A percentile compares a stretch with the other conserved stretches of the same genome.
Conservation (phyloP, 37 sponge, comb jelly and placozoan species). For the Petrosia ficiformis region DNA sequence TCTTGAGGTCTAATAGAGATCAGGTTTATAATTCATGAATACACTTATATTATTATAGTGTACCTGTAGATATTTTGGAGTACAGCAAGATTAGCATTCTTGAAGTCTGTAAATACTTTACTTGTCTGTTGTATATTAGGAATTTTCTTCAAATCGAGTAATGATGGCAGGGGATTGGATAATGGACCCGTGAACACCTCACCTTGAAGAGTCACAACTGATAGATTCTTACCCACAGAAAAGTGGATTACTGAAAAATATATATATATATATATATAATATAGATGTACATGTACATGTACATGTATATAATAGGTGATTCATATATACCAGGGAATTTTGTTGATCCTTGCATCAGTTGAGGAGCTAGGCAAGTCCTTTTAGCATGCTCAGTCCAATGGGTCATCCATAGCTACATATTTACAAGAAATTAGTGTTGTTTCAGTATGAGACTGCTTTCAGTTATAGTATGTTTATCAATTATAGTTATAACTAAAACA, state of each 20-base stretch:
- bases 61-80: constrained; percentile 52
- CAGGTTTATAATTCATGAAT: not conserved
- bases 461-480: too few species aligned
- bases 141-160: constrained; percentile 20
- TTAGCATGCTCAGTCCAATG: not conserved
- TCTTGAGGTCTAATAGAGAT: constrained; percentile 15
- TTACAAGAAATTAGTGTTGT: too few species aligned
- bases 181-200: constrained; percentile 38
- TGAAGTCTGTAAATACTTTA: constrained; percentile 68
- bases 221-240: constrained; percentile 48
- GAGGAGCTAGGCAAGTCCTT: not conserved
- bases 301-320: not conserved
- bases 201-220: constrained; percentile 58
- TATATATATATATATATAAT: not conserved
- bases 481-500: too few species aligned
- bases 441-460: too few species aligned
- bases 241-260: constrained; percentile 48
- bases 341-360: not conserved
- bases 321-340: not conserved
- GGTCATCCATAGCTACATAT: not conserved
- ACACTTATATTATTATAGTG: not conserved
- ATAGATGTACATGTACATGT: constrained; percentile 1
- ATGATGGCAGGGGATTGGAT: not conserved
- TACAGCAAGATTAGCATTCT: constrained; percentile 57
- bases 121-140: constrained; percentile 46